These are phyloP conservation scores for Falco punctatus DNA, from an alignment of 2,113 vertebrate species.

Conservation along the genomic window DNA sequence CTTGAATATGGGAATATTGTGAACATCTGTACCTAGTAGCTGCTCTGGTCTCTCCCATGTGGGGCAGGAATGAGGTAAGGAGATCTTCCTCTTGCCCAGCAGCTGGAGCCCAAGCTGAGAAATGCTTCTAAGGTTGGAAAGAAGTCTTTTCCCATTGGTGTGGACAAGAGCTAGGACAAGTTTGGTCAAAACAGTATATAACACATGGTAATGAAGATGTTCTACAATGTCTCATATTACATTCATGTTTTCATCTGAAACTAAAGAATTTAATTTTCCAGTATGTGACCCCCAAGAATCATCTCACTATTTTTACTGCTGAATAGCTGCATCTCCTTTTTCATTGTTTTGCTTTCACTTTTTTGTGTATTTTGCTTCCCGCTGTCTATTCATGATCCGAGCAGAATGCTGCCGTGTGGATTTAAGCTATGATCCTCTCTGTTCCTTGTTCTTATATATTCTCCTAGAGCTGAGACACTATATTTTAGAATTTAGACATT, in stretches of 20 bases:
- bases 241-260: not conserved
- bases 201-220: not conserved
- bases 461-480: not conserved
- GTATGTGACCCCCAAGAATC: not conserved
- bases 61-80: not conserved
- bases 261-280: not conserved
- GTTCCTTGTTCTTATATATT: not conserved
- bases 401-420: not conserved
- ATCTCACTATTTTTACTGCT: not conserved
- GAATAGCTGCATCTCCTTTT: not conserved
- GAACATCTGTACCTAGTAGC: not conserved
- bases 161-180: not conserved
- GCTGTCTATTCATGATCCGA: not conserved
- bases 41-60: not conserved
- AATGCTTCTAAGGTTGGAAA: not conserved
- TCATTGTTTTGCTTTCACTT: not conserved
- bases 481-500: conserved; percentile 34
- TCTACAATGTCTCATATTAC: not conserved
- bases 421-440: not conserved
- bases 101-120: not conserved
- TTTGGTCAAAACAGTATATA: not conserved
- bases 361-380: not conserved
- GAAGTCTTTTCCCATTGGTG: not conserved
- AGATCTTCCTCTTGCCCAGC: not conserved
- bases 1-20: not conserved